phyloP scores from a whole-genome alignment of 2,797 vertebrate genomes.

The Streptopelia turtur region DNA sequence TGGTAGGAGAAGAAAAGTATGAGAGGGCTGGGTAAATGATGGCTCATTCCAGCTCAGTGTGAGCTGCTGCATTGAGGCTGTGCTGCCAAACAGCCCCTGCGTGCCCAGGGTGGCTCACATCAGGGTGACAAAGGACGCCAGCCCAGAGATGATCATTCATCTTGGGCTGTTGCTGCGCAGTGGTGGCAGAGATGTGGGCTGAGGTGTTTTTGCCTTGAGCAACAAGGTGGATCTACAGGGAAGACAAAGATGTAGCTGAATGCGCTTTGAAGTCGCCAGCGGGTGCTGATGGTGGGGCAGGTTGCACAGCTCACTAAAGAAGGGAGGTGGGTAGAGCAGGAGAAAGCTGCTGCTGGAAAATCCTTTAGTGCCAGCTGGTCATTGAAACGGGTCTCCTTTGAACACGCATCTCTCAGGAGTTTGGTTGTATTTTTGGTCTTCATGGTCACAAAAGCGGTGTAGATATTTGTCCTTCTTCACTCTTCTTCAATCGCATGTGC shows the following conservation, averaged over 20 bases:
- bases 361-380: not conserved
- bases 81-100: not conserved
- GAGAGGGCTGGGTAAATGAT: not conserved
- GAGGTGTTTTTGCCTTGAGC: not conserved
- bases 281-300: not conserved
- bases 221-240: not conserved
- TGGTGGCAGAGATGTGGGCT: not conserved
- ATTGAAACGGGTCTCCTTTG: not conserved
- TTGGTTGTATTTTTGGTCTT: not conserved
- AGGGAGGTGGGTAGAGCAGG: not conserved
- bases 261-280: not conserved
- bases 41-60: not conserved
- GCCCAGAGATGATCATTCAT: fast-evolving
- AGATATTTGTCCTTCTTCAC: not conserved
- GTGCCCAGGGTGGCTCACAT: not conserved
- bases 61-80: not conserved
- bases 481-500: not conserved
- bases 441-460: not conserved
- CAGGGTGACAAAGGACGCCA: not conserved
- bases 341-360: not conserved
- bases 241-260: not conserved
- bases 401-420: not conserved
- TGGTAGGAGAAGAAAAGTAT: not conserved
- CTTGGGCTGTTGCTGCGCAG: not conserved
- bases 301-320: fast-evolving